Percentiles rank a stretch among this genome's conserved stretches.
Conservation (phyloP, 2,113 vertebrate genomes). For the Podilymbus podiceps region DNA sequence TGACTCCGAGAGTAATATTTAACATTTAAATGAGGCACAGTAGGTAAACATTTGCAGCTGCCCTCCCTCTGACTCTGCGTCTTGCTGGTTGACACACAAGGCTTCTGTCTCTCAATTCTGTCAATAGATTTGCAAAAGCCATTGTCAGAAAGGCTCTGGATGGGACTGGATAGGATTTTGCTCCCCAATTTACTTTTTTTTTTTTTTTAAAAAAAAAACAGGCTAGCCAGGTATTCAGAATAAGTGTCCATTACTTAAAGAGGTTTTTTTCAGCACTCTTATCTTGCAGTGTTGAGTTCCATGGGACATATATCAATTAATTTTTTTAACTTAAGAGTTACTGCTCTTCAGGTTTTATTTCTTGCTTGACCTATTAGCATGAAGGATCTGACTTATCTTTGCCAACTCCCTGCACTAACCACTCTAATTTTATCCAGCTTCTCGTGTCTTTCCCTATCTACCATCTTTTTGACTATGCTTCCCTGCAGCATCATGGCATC, state of each 20-base stretch:
- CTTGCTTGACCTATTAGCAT: not conserved
- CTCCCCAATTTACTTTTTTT: not conserved
- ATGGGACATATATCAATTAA: not conserved
- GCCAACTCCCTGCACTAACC: not conserved
- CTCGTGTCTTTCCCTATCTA: not conserved
- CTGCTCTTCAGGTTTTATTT: not conserved
- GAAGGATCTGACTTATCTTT: not conserved
- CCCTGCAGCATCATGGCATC: not conserved
- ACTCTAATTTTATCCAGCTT: not conserved
- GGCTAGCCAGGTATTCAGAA: not conserved
- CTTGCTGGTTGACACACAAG: not conserved
- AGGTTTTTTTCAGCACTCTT: not conserved
- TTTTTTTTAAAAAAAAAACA: not conserved
- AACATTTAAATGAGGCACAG: not conserved
- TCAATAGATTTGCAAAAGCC: not conserved
- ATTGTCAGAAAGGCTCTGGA: not conserved
- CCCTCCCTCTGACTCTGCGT: not conserved
- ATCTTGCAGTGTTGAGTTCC: not conserved
- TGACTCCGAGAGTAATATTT: not conserved
- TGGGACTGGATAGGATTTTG: not conserved
- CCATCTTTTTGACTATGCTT: not conserved
- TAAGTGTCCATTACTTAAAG: not conserved
- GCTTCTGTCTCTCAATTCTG: not conserved
- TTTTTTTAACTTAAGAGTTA: not conserved
- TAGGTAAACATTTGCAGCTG: not conserved